Evolutionary conservation across 2,113 vertebrate species (phyloP).

Genomic region (Nibea albiflora): DNA sequence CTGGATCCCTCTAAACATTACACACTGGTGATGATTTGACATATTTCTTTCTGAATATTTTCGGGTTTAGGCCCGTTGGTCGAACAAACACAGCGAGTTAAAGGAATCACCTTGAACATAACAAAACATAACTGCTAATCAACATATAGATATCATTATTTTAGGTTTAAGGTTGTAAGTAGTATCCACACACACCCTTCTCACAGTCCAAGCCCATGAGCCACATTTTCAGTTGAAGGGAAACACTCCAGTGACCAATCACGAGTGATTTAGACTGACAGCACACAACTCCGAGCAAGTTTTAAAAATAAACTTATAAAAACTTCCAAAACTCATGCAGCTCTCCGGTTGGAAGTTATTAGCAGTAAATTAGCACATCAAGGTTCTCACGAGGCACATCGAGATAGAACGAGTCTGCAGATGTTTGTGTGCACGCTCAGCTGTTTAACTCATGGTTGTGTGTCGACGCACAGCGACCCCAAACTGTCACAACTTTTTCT

Average conservation of each 20-base stretch:
- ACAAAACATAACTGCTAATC: too few relatives aligned
- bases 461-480: conserved; percentile 53
- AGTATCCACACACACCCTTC: not conserved
- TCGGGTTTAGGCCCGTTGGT: not conserved
- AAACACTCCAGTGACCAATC: not conserved
- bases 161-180: not conserved
- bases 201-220: not conserved
- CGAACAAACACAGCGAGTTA: not conserved
- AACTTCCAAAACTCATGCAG: not conserved
- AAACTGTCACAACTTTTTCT: conserved; percentile 68
- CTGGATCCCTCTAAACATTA: too few relatives aligned
- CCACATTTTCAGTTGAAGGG: not conserved
- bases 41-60: not conserved
- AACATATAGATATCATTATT: not conserved
- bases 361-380: conserved; percentile 53
- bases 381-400: conserved; percentile 14
- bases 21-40: not conserved
- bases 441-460: conserved; percentile 26
- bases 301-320: conserved; percentile 49
- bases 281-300: not conserved
- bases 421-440: conserved; percentile 48
- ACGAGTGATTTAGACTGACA: not conserved
- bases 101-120: not conserved
- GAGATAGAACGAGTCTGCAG: conserved; percentile 34
- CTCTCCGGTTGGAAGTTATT: conserved; percentile 42